phyloP scores from a whole-genome alignment of 2,888 invertebrate species.

The Dione juno region DNA sequence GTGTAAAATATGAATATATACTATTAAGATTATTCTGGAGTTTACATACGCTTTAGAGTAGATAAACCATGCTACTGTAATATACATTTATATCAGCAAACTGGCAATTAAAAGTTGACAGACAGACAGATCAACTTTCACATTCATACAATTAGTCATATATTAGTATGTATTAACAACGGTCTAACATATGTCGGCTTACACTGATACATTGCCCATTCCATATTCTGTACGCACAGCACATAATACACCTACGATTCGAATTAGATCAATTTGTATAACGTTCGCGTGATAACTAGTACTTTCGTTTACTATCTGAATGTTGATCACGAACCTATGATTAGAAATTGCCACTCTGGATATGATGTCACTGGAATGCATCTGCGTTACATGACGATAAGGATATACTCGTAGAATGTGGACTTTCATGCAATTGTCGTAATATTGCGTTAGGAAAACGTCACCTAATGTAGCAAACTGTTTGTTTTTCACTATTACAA shows the following conservation, averaged over 20 bases:
- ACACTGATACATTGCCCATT: constrained; percentile 1
- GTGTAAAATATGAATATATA: neutral
- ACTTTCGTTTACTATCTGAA: constrained; percentile 70
- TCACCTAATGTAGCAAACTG: neutral
- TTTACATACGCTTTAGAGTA: neutral
- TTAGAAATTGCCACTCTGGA: constrained; percentile 69
- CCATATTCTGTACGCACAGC: constrained; percentile 29
- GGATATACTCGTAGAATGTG: constrained; percentile 19
- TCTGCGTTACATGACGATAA: constrained; percentile 39
- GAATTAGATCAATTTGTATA: constrained; percentile 48
- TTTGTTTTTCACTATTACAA: neutral
- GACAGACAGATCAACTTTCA: constrained; percentile 7
- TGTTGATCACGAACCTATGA: constrained; percentile 67
- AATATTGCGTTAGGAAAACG: constrained; percentile 34
- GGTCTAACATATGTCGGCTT: constrained; percentile 13
- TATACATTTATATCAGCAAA: neutral
- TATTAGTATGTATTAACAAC: constrained; percentile 12
- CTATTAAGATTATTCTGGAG: too few species aligned
- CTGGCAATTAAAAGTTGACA: constrained; percentile 4
- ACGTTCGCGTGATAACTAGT: constrained; percentile 60
- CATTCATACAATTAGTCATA: constrained; percentile 4
- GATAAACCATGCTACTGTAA: too few species aligned
- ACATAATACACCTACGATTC: constrained; percentile 38
- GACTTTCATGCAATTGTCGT: constrained; percentile 34
- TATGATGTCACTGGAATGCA: constrained; percentile 63